Percentiles rank a stretch among this genome's conserved stretches.
Evolutionary conservation across 2,888 invertebrate species (phyloP).

Genomic region (Nephrotoma guestfalica): DNA sequence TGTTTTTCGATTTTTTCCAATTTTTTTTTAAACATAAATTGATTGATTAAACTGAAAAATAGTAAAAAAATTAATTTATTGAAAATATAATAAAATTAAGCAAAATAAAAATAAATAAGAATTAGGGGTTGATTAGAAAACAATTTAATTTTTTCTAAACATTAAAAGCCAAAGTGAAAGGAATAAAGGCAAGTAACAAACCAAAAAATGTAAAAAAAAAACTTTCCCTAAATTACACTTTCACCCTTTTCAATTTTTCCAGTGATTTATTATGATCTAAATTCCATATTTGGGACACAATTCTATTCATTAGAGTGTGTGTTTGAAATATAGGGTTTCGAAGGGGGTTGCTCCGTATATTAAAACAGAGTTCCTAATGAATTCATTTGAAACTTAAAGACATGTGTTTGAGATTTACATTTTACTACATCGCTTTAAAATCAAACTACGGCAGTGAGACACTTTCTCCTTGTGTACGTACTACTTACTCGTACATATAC

Average conservation of each 20-base stretch:
- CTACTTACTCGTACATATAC: background rate
- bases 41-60: background rate
- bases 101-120: background rate
- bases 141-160: background rate
- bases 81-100: background rate
- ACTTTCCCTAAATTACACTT: background rate
- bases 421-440: background rate
- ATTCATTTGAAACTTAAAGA: background rate
- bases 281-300: background rate
- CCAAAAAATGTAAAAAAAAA: background rate
- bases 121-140: background rate
- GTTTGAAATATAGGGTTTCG: background rate
- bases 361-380: background rate
- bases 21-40: background rate
- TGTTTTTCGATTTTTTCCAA: background rate
- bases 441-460: too few relatives aligned
- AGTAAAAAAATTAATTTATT: background rate
- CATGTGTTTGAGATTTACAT: background rate
- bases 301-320: background rate
- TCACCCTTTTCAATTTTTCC: background rate
- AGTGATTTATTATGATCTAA: background rate
- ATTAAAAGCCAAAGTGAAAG: background rate
- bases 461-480: background rate
- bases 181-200: background rate
- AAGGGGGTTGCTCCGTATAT: background rate